Base-by-base conservation (phyloP, 2,888 invertebrate species). In the Ormia ochracea region DNA sequence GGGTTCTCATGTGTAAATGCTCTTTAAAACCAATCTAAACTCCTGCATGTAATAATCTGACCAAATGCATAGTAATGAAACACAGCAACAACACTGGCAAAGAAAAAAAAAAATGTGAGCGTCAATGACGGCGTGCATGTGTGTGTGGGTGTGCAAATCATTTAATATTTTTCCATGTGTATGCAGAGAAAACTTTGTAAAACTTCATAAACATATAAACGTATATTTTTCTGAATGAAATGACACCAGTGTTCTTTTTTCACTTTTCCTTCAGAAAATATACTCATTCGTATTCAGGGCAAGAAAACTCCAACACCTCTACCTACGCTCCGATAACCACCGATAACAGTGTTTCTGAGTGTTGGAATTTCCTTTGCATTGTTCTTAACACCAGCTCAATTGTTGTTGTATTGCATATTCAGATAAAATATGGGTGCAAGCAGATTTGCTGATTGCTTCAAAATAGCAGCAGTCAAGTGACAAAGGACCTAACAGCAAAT, bases 221-320 rank as follows among this genome's bases (percentile, higher is more conserved):
- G 19, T 12, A 58, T 61, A 73, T 56, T 63, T 73, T 68, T 68
- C 56, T 54, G 41, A 68, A 78, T 58, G 56, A 74, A 50, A 73
- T 61, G 26, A 69, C 68, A 74, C 73, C 50, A 61, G 68, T 68
- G n/a, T n/a, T 66, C 59, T 52, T 66, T 52, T 38, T 52, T 58
- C 21, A 38, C n/a, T 28, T 10, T 26, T 36, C 3, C 5, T 33
- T 17, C 1, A 12, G 21, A 6, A 19, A 28, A 7, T 10, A 19
- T 28, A 2, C 19, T 14, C 9, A 9, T 52, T 17, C 3, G 14
- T 52, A 21, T 21, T 12, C 21, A 21, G 12, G 45, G 12, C 3
- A 45, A 45, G 21, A 23, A 21, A 43, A 43, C 43, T 43, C 12
- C 10, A 43, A 43, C 43, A 43, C 43, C 10, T 5, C 9, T 3